These are phyloP conservation scores for Bedellia somnulentella DNA, from an alignment of 2,888 invertebrate genomes.

Conservation along the genomic window DNA sequence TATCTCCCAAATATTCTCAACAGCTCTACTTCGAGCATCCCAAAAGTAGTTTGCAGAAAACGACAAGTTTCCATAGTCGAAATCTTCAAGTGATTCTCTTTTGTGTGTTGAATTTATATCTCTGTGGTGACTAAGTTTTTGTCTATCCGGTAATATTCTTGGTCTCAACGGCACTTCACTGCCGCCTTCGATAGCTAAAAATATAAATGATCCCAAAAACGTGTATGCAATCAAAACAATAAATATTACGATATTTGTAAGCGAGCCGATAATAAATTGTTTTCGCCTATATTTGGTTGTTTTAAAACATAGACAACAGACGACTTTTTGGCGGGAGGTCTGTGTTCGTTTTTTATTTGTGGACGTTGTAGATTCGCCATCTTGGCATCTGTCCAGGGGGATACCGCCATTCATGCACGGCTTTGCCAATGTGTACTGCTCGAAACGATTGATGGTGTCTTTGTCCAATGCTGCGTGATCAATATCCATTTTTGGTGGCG, in stretches of 20 bases:
- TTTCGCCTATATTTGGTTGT: constrained; percentile 55
- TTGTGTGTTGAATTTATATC: constrained; percentile 29
- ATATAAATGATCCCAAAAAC: constrained; percentile 75
- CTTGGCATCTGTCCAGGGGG: constrained; percentile 57
- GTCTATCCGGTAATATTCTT: constrained; percentile 49
- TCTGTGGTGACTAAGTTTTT: constrained; percentile 54
- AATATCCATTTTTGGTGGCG: constrained; percentile 39
- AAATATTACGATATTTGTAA: constrained; percentile 83
- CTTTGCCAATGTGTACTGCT: constrained; percentile 53
- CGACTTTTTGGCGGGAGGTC: constrained; percentile 50
- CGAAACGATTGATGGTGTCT: constrained; percentile 53
- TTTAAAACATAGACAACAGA: constrained; percentile 59
- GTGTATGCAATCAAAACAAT: constrained; percentile 80
- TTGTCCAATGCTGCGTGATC: constrained; percentile 54
- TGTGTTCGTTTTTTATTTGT: constrained; percentile 51
- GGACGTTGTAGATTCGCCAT: constrained; percentile 50
- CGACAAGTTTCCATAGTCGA: constrained; percentile 37
- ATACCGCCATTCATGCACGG: constrained; percentile 52
- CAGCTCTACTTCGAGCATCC: constrained; percentile 62
- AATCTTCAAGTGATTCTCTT: constrained; percentile 37
- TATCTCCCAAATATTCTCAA: constrained; percentile 90
- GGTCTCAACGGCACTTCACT: constrained; percentile 55
- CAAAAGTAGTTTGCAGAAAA: constrained; percentile 51
- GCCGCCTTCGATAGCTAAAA: constrained; percentile 80
- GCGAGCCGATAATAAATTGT: constrained; percentile 71